A percentile compares a stretch with the other conserved stretches of the same genome.
Evolutionary conservation across 2,113 vertebrate species (phyloP).

Genomic region (Neodon shergylaensis): DNA sequence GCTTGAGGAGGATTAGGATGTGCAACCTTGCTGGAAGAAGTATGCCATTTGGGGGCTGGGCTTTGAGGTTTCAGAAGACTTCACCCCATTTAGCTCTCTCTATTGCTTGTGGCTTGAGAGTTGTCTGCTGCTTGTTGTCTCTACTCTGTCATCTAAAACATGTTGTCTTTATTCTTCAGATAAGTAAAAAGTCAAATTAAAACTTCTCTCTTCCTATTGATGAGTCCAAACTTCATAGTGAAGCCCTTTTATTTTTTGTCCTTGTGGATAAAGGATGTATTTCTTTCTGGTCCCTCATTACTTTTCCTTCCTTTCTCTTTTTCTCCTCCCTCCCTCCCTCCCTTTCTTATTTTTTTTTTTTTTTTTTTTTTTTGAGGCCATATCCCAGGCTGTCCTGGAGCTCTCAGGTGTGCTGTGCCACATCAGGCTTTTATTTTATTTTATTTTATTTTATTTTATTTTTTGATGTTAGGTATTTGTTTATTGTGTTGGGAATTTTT

Average conservation of each 20-base stretch:
- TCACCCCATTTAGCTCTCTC: neutral
- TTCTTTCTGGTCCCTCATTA: neutral
- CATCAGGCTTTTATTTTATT: neutral
- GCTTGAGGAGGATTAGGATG: neutral
- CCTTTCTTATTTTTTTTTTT: neutral
- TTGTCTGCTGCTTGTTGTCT: neutral
- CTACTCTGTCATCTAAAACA: neutral
- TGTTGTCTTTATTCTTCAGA: neutral
- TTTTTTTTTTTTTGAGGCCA: neutral
- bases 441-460: neutral
- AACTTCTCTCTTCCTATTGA: neutral
- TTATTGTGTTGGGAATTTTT: neutral
- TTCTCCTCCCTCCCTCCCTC: fast-evolving
- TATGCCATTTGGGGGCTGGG: neutral
- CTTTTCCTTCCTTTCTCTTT: neutral
- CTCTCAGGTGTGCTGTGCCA: neutral
- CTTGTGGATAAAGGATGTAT: neutral
- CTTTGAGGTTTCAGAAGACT: neutral
- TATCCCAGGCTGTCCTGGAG: neutral
- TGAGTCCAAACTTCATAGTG: neutral
- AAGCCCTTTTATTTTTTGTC: neutral
- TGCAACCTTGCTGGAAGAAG: neutral
- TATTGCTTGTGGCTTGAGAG: neutral
- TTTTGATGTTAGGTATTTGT: slow-evolving; percentile 6
- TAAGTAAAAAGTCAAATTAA: neutral